A percentile compares a stretch with the other conserved stretches of the same genome.
Evolutionary conservation across 2,113 vertebrate species (phyloP).

Genomic region (Pygoscelis adeliae): DNA sequence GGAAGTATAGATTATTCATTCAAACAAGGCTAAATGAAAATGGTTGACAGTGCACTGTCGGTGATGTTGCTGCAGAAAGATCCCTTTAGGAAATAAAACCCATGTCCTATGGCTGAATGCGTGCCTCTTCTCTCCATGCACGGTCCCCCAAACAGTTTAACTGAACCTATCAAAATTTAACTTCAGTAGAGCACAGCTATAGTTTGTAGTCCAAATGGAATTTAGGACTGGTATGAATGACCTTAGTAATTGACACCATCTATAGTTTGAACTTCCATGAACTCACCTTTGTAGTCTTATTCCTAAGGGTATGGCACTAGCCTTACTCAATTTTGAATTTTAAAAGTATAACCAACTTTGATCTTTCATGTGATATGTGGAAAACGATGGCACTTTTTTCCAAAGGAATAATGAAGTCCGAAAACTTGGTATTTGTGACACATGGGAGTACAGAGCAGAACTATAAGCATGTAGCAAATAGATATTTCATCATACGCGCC

Average conservation of each 20-base stretch:
- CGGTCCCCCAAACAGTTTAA: neutral
- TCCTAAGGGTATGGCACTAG: neutral
- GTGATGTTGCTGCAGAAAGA: neutral
- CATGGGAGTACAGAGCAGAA: neutral
- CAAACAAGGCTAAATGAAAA: neutral
- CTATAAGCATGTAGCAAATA: neutral
- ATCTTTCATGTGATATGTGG: neutral
- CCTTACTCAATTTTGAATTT: neutral
- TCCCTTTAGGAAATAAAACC: neutral
- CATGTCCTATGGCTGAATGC: rapidly evolving
- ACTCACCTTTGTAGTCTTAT: neutral
- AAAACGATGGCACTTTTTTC: neutral
- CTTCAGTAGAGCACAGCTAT: neutral
- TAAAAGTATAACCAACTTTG: neutral
- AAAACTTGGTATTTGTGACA: neutral
- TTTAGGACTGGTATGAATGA: neutral
- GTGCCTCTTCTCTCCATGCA: rapidly evolving
- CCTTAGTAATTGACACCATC: neutral
- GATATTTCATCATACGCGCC: neutral
- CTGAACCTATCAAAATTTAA: neutral
- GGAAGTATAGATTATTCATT: neutral
- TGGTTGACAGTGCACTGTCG: neutral
- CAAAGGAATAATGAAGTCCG: neutral
- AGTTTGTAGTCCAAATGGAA: neutral
- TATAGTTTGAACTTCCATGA: neutral